Percentiles rank a stretch among this genome's conserved stretches.
Evolutionary conservation across 2,113 vertebrate species (phyloP).

Genomic region (Boulengeromyrus knoepffleri): DNA sequence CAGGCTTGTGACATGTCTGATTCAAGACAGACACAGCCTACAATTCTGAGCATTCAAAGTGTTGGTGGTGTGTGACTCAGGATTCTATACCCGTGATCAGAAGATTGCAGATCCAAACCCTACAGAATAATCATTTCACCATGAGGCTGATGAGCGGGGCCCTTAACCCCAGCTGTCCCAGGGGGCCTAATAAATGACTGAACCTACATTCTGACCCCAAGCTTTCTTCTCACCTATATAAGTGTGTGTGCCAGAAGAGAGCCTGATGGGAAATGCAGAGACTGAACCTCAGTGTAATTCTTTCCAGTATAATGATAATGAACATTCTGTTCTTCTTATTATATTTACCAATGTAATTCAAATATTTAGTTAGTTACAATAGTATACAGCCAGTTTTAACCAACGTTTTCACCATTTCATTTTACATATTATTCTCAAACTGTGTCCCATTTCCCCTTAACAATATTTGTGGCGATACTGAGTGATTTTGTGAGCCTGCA

Average conservation of each 20-base stretch:
- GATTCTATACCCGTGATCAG: neutral
- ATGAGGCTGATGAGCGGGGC: neutral
- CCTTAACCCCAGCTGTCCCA: neutral
- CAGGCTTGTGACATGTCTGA: neutral
- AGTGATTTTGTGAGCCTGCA: neutral
- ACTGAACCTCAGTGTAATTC: neutral
- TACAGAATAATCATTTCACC: neutral
- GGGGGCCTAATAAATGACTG: neutral
- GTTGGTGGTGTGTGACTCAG: neutral
- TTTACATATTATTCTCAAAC: neutral
- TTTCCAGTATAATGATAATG: neutral
- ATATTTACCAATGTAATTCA: neutral
- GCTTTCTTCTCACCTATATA: neutral
- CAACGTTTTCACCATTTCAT: neutral
- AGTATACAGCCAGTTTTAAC: neutral
- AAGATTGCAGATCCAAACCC: neutral
- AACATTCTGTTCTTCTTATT: neutral
- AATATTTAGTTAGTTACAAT: neutral
- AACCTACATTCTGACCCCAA: neutral
- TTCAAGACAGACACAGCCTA: neutral
- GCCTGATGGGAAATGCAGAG: neutral
- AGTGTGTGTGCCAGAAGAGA: neutral
- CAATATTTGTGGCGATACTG: neutral
- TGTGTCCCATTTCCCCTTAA: neutral
- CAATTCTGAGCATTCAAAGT: neutral